Base-by-base conservation (phyloP, 2,797 vertebrate genomes). In the Spinibarbus caldwelli region DNA sequence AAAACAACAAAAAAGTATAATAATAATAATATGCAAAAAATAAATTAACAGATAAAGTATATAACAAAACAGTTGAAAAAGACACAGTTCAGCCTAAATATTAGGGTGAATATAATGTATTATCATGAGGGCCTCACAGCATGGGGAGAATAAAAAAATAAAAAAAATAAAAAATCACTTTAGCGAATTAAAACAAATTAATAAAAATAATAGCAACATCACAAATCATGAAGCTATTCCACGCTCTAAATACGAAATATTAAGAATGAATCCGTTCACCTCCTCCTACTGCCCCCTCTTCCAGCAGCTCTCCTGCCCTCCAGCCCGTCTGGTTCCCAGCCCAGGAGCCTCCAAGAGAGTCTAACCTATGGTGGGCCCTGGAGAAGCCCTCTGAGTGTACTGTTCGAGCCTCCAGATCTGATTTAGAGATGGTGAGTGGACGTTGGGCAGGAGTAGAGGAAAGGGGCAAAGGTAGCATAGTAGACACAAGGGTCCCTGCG, bases 221-320 rank as follows among this genome's bases (percentile, higher is more conserved):
- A 36, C 23, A 34, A n/a, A 36, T 49, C 31, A 49, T 15, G 3
- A 80, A n/a, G 6, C 11, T 67, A 62, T 11, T 2, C 19, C 11
- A 52, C 19, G 47, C 10, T 76, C 11, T 43, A 7, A 78, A 26
- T 78, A 41, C 10, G 0, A 45, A 47, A 19, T 38, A 26, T 19
- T 5, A 29, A n/a, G 26, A 80, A 78, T 31, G 0, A 68, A 76
- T 41, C 1, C 21, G 21, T 68, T 1, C 83, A 97, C 97, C 96
- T 95, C 97, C 97, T 66, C 96, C 97, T 0, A 97, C 95, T 1
- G 97, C 96, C 47, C 96, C 97, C 88, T 97, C 96, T 87, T 97
- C 96, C 77, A 95, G 90, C 77, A 95, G 93, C 79, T 96, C 96
- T 73, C 95, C 96, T 0, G 95, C 94, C 86, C 94, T 93, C 96